Evolutionary conservation across 2,113 vertebrate species (phyloP), one percentile per base, ranked within the genome.

Genomic region (Nibea albiflora): DNA sequence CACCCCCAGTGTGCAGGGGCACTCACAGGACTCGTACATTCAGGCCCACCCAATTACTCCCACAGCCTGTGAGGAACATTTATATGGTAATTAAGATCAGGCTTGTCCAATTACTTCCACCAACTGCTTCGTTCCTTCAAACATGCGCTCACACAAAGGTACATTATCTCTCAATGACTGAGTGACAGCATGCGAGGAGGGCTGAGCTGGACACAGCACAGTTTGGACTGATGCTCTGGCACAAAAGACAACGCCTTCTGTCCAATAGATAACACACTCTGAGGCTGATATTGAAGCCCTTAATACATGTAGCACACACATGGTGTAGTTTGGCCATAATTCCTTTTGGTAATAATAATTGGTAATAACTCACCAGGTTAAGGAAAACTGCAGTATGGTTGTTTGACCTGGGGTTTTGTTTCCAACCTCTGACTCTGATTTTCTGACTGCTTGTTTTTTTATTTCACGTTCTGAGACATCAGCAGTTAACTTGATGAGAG

Each of bases 51-150:
- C 50, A 64, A 63, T 76, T 20, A 22, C 47, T 53, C 10, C 47
- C 47, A 39, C 35, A 39, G 35, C 20, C 28, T 44, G 60, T 44
- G 22, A 65, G 52, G 4, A 56, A 19, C 50, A 66, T 67, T 47
- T 64, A 64, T 28, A 76, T 76, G 62, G 39, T 58, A 17, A 76
- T 67, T 76, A 28, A 11, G 63, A 67, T 67, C 4, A 57, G 52
- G 8, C 69, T 46, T 46, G 42, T 60, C 54, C 11, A 58, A 47
- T 60, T 47, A 58, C 42, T 60, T 58, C 3, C 35, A 26, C 20
- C 46, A 39, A 71, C 42, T 65, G 62, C 14, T n/a, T 64, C 11
- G 19, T 44, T 44, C 39, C 39, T 46, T 22, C 8, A 5, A 20
- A 53, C 50, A 53, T 53, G 20, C 69, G 7, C 16, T 47, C 69